Percentiles rank a stretch among this genome's conserved stretches.
phyloP scores from a whole-genome alignment of 53 echinoderm and acorn worm species.

The Astropecten irregularis region DNA sequence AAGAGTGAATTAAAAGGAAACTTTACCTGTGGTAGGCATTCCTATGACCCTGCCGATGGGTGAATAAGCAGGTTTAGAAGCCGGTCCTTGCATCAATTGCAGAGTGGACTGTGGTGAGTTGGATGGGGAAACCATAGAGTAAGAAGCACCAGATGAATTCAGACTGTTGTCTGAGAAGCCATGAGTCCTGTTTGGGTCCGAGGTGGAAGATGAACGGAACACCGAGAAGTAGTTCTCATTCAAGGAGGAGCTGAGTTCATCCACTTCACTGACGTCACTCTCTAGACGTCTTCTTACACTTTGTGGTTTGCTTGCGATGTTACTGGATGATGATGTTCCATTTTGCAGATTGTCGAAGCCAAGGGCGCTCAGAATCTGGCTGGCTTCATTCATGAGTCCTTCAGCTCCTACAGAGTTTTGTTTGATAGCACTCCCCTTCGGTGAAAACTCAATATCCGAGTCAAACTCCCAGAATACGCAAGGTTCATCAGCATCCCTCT shows the following conservation, averaged over 20 bases:
- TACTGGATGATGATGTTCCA: background rate
- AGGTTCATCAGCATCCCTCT: constrained; percentile 77
- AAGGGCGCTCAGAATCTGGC: constrained; percentile 63
- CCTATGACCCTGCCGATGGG: constrained; percentile 50
- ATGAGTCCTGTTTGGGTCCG: background rate
- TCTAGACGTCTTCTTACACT: too few species aligned
- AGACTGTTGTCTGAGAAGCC: background rate
- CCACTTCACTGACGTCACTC: constrained; percentile 11
- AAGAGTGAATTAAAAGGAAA: too few species aligned
- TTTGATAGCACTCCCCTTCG: background rate
- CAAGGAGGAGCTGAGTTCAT: constrained; percentile 27
- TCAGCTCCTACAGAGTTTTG: constrained; percentile 33
- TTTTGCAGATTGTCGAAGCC: constrained; percentile 39
- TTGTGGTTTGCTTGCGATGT: background rate
- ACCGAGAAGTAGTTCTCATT: constrained; percentile 65
- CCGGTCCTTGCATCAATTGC: background rate
- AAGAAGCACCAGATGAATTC: background rate
- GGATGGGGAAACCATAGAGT: background rate
- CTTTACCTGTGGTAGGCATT: constrained; percentile 54
- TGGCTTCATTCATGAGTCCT: constrained; percentile 55
- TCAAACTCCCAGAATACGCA: constrained; percentile 96
- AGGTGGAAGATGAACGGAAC: background rate
- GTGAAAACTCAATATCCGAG: constrained; percentile 75
- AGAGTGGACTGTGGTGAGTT: background rate
- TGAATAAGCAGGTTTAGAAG: background rate